Percentiles rank a stretch among this genome's conserved stretches.
phyloP scores from a whole-genome alignment of 2,888 invertebrate genomes.

The Julus scanicus region DNA sequence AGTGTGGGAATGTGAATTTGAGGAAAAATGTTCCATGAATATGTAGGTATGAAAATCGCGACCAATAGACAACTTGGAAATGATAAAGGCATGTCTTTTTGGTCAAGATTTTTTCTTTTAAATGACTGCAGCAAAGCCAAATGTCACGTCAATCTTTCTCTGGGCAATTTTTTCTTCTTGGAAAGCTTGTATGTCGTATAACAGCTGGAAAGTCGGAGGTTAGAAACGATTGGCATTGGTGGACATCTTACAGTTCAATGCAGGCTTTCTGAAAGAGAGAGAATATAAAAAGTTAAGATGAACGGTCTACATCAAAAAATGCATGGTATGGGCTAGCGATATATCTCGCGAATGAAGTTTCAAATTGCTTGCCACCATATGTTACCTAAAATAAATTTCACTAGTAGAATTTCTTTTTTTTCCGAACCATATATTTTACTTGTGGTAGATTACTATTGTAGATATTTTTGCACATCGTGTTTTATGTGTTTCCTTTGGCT shows the following conservation, averaged over 20 bases:
- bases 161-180: neutral
- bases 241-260: slow-evolving; percentile 11
- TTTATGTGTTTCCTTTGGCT: slow-evolving; percentile 14
- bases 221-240: slow-evolving; percentile 30
- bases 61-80: neutral
- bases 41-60: neutral
- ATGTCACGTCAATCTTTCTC: slow-evolving; percentile 9
- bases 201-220: slow-evolving; percentile 28
- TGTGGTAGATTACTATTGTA: slow-evolving; percentile 23
- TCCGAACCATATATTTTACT: slow-evolving; percentile 3
- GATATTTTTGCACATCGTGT: neutral
- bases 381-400: slow-evolving; percentile 17
- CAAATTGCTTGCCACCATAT: slow-evolving; percentile 39
- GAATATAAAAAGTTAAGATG: slow-evolving; percentile 25
- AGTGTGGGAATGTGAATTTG: neutral
- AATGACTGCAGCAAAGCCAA: slow-evolving; percentile 23
- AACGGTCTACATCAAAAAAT: slow-evolving; percentile 26
- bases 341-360: slow-evolving; percentile 27
- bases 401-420: slow-evolving; percentile 2
- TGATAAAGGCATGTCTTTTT: neutral
- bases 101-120: slow-evolving; percentile 40
- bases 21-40: neutral
- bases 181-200: slow-evolving; percentile 28
- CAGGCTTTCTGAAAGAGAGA: slow-evolving; percentile 14
- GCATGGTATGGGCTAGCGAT: neutral